Evolutionary conservation across 2,113 vertebrate species (phyloP), one percentile per base, ranked within the genome.

Genomic region (Mungos mungo): DNA sequence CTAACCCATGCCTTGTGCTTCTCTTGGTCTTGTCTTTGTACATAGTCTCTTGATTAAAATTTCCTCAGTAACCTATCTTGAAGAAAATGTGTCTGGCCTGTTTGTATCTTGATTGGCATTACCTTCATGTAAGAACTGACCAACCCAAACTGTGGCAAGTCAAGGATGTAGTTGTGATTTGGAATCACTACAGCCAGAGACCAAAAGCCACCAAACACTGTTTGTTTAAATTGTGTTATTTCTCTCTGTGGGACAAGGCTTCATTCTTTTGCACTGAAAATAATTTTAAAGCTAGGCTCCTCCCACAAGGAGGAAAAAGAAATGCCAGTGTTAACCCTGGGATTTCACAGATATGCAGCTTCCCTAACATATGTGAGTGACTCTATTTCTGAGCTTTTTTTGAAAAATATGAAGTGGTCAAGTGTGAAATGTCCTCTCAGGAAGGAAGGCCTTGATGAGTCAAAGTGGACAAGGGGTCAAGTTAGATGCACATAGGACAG

Each of bases 331-430:
- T 71, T 50, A 92, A 52, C 1, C 12, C 21, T 29, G 8, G 29
- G 15, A 5, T 38, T 4, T 7, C 16, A n/a, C 3, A 18, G 14
- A 18, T 3, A 0, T 19, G 27, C 14, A 41, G 9, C 9, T 87
- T 57, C 25, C 4, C 57, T 87, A 38, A 71, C 11, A 45, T 63
- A 60, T 69, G 12, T 27, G 7, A 79, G 0, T 23, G 12, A 15
- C 29, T 85, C 50, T 54, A 35, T 76, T 85, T 65, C 23, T 94
- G 29, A 90, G 16, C 15, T 81, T 14, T 25, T 52, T 80, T 69
- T 47, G 19, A 63, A 90, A 93, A 35, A 54, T 25, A 47, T 13
- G 29, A 4, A 93, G 27, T 69, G n/a, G 13, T 1, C 0, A 74
- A 65, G n/a, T 5, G 12, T 96, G 35, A 47, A 3, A 15, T 63